Evolutionary conservation across 2,888 invertebrate genomes (phyloP), one percentile per base, ranked within the genome.

Genomic region (Tenthredo livida): DNA sequence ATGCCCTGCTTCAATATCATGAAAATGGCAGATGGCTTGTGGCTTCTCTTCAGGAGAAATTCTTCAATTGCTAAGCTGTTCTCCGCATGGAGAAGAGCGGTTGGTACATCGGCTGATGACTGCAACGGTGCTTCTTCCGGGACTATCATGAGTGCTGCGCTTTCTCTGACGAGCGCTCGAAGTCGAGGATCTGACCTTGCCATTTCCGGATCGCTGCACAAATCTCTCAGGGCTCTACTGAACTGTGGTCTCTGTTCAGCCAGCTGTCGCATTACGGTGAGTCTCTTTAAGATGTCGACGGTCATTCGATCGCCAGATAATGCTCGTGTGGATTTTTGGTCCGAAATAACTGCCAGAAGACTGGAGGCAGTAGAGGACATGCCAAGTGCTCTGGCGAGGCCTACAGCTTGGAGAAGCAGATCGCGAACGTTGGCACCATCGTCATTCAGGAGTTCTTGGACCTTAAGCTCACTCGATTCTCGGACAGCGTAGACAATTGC

Each of bases 21-120:
- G 84, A 96, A 94, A 7, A 92, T 92, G 0, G 96, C 95, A 12
- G 95, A 95, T 0, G 94, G 94, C 87, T 95, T 95, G 87, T 95
- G 95, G 80, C 87, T 90, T 87, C 95, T 94, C 90, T 95, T 95
- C 88, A 96, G 94, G 75, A 97, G 93, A 89, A 96, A 97, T 88
- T 97, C 97, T 93, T 97, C 97, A 94, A 97, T 96, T 0, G 97
- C 97, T n/a, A 97, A 93, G 89, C 96, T 95, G 89, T 97, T 97
- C 89, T 96, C 96, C 3, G 95, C 95, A 88, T 95, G 95, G 85
- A 97, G 94, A 40, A 97, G 93, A 85, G 95, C 95, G 4, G 95
- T 92, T 17, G 97, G 97, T n/a, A 97, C 95, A 87, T 97, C 96
- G 86, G 94, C 95, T 1, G 97, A 97, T 61, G 95, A 96, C 89